phyloP scores from a whole-genome alignment of 2,888 invertebrate genomes.

The Athalia rosae region DNA sequence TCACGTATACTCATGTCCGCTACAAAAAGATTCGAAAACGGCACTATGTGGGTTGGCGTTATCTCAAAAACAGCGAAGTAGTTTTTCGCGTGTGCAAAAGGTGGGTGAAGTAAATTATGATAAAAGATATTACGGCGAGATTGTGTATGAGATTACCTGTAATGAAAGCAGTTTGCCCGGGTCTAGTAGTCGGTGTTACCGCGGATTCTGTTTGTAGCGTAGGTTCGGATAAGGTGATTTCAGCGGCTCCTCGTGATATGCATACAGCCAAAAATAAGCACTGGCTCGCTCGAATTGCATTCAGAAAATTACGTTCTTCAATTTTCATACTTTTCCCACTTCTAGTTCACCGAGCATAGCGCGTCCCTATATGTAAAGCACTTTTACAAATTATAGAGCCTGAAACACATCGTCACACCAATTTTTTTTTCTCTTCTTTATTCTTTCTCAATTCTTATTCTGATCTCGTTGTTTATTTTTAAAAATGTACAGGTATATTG shows the following conservation, averaged over 20 bases:
- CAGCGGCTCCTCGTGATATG: slow-evolving; percentile 20
- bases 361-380: not conserved
- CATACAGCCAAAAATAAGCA: slow-evolving; percentile 19
- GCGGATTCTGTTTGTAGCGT: not conserved
- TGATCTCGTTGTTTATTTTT: no score
- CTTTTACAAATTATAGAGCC: not conserved
- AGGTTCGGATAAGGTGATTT: slow-evolving; percentile 2
- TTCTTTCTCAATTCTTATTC: not conserved
- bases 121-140: not conserved
- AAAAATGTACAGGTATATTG: no score
- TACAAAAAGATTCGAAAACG: not conserved
- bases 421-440: not conserved
- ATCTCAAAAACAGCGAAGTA: not conserved
- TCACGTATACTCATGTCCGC: no score
- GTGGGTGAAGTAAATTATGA: not conserved
- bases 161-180: slow-evolving; percentile 34
- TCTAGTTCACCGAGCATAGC: slow-evolving; percentile 10
- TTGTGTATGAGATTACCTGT: slow-evolving; percentile 35
- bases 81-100: not conserved
- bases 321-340: slow-evolving; percentile 34
- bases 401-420: not conserved
- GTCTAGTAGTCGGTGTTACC: slow-evolving; percentile 5
- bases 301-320: slow-evolving; percentile 22
- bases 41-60: not conserved
- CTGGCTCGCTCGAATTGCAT: slow-evolving; percentile 16